A percentile compares a stretch with the other conserved stretches of the same genome.
These are phyloP conservation scores for Dinomys branickii DNA, from an alignment of 2,113 vertebrate genomes.

Conservation along the genomic window DNA sequence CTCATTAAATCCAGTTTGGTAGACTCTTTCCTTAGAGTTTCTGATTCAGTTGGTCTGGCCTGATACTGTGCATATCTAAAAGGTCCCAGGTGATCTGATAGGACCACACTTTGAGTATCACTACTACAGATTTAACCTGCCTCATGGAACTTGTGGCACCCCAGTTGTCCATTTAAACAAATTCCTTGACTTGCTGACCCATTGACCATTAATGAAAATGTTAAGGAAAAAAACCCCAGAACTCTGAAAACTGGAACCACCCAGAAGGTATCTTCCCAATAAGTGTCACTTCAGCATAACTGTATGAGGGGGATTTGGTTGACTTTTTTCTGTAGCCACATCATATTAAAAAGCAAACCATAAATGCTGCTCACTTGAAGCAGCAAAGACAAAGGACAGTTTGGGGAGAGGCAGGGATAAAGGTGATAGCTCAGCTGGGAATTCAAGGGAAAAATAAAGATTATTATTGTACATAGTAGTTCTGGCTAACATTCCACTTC, in stretches of 20 bases:
- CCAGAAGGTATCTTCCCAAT: slow-evolving; percentile 20
- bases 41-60: background rate
- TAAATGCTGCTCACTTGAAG: slow-evolving; percentile 48
- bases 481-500: slow-evolving; percentile 73
- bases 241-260: slow-evolving; percentile 46
- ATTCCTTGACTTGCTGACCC: slow-evolving; percentile 14
- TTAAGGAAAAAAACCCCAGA: background rate
- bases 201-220: slow-evolving; percentile 44
- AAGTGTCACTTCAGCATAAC: slow-evolving; percentile 45
- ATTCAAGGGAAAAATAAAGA: slow-evolving; percentile 29
- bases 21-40: slow-evolving; percentile 5
- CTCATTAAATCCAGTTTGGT: slow-evolving; percentile 35
- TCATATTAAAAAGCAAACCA: slow-evolving; percentile 41
- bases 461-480: slow-evolving; percentile 78
- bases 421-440: slow-evolving; percentile 40
- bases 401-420: slow-evolving; percentile 35
- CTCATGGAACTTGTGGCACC: slow-evolving; percentile 41
- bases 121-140: slow-evolving; percentile 34
- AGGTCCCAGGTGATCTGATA: slow-evolving; percentile 3
- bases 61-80: background rate
- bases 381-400: slow-evolving; percentile 48
- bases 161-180: slow-evolving; percentile 38
- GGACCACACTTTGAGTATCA: background rate
- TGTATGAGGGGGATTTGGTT: slow-evolving; percentile 31
- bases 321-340: slow-evolving; percentile 40